Evolutionary conservation across 92 coral and sea anemone genomes (phyloP).

Genomic region (Palythoa heliodiscus): DNA sequence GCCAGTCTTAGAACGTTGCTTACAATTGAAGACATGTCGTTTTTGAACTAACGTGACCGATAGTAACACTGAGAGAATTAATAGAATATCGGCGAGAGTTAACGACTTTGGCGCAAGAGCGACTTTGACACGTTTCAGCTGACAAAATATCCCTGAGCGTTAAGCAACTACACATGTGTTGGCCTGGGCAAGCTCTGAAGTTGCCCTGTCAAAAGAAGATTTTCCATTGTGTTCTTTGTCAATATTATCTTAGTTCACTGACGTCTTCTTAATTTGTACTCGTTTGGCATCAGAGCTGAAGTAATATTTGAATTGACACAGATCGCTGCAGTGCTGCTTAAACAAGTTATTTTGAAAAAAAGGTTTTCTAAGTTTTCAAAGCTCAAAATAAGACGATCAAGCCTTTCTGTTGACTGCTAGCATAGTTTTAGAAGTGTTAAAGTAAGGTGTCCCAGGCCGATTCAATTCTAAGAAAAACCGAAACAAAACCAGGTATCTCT

Average conservation of each 20-base stretch:
- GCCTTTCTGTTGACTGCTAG: background rate
- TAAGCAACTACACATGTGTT: slow-evolving; percentile 1
- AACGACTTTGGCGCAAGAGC: background rate
- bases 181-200: slow-evolving; percentile 26
- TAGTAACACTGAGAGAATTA: background rate
- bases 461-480: no score
- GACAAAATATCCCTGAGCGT: background rate
- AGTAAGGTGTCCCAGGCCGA: background rate
- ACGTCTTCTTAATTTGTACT: slow-evolving; percentile 10
- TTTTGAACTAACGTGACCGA: background rate
- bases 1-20: slow-evolving; percentile 26
- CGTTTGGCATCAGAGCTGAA: background rate
- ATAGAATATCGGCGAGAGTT: background rate
- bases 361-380: no score
- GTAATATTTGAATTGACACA: background rate
- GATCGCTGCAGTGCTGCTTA: background rate
- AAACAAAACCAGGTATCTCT: no score
- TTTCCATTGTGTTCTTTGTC: slow-evolving; percentile 32
- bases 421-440: background rate
- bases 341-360: background rate
- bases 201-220: slow-evolving; percentile 4
- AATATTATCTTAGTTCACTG: slow-evolving; percentile 20
- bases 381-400: background rate
- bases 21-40: slow-evolving; percentile 35
- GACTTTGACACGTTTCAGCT: slow-evolving; percentile 23